Conservation (phyloP, 2,888 invertebrate species). For the Pristionchus mayeri region DNA sequence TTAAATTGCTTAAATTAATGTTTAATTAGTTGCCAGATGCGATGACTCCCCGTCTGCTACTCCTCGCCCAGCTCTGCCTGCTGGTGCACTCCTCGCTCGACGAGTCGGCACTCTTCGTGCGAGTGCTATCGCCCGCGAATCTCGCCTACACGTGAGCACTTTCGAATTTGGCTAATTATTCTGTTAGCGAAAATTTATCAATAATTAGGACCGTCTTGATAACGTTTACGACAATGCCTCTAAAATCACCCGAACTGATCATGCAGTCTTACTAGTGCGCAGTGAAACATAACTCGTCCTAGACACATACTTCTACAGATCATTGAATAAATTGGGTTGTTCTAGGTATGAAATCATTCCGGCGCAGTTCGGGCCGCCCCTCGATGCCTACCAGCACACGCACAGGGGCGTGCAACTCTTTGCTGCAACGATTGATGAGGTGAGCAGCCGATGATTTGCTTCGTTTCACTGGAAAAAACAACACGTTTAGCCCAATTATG, state of each 20-base stretch:
- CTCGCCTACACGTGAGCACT: slow-evolving; percentile 23
- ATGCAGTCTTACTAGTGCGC: no score
- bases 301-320: no score
- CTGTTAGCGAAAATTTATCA: no score
- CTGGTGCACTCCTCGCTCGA: background rate
- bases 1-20: background rate
- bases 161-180: no score
- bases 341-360: slow-evolving; percentile 4
- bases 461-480: no score
- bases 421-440: background rate
- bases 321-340: no score
- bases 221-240: no score
- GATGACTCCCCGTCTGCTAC: background rate
- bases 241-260: no score
- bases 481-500: no score
- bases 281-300: no score
- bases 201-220: no score
- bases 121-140: slow-evolving; percentile 1
- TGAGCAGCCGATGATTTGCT: no score
- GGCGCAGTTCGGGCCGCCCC: background rate
- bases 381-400: slow-evolving; percentile 2
- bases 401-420: background rate
- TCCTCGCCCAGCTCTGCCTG: background rate
- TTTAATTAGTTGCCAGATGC: background rate
- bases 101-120: slow-evolving; percentile 6